Conservation (phyloP, 1,140 invertebrate species). For the Elysia chlorotica region DNA sequence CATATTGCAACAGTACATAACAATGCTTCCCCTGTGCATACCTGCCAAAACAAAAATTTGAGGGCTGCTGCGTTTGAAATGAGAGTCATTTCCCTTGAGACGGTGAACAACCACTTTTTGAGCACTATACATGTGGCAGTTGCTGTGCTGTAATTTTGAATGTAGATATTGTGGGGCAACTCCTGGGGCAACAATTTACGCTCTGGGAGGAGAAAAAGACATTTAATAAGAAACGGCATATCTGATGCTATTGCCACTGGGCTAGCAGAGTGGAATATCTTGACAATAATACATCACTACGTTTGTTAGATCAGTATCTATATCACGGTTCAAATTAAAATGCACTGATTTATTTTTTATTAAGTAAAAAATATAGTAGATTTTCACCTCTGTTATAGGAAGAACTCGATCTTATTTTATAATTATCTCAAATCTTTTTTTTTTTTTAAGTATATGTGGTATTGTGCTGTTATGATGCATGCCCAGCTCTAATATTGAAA, state of each 20-base stretch:
- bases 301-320: too few species aligned
- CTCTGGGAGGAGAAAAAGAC: slow-evolving; percentile 68
- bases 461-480: too few species aligned
- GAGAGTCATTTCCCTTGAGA: slow-evolving; percentile 74
- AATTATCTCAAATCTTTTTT: too few species aligned
- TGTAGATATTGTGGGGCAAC: slow-evolving; percentile 96
- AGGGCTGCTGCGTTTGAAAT: slow-evolving; percentile 69
- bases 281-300: background rate
- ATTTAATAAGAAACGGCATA: background rate
- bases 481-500: too few species aligned
- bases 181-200: slow-evolving; percentile 91
- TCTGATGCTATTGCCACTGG: background rate
- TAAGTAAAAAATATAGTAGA: background rate
- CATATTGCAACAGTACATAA: too few species aligned
- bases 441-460: too few species aligned
- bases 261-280: background rate
- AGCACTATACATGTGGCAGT: slow-evolving; percentile 92
- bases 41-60: slow-evolving; percentile 80
- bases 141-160: slow-evolving; percentile 99
- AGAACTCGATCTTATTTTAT: too few species aligned
- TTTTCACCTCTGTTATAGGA: background rate
- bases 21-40: too few species aligned
- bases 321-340: too few species aligned
- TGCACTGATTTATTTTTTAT: background rate
- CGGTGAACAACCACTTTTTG: slow-evolving; percentile 91